Evolutionary conservation across 2,888 invertebrate genomes (phyloP).

Genomic region (Athalia circularis): DNA sequence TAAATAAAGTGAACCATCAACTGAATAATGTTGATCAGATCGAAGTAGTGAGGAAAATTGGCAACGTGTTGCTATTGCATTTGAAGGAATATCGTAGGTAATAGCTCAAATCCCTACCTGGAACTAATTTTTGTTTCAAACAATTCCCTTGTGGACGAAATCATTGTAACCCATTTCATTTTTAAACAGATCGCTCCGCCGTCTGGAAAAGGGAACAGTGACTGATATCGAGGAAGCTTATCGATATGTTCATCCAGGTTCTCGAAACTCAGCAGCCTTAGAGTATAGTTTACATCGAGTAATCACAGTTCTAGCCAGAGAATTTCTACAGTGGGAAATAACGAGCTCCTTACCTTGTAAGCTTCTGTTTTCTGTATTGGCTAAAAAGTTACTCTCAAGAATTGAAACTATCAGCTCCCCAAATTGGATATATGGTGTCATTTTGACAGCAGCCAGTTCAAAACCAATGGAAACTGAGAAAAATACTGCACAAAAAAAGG

Average conservation of each 20-base stretch:
- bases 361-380: conserved; percentile 78
- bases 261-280: conserved; percentile 68
- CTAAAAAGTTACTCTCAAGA: conserved; percentile 76
- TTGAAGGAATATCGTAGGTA: conserved; percentile 80
- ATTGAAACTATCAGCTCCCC: conserved; percentile 64
- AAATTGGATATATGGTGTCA: conserved; percentile 58
- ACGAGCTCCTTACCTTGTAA: conserved; percentile 82
- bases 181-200: conserved; percentile 59
- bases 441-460: not conserved
- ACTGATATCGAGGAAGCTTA: conserved; percentile 66
- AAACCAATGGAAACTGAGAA: conserved; percentile 35
- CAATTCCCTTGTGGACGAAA: not conserved
- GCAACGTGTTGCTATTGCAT: conserved; percentile 78
- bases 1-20: conserved; percentile 71
- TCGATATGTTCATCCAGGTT: conserved; percentile 66
- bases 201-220: conserved; percentile 65
- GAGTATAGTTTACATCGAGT: conserved; percentile 79
- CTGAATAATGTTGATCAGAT: conserved; percentile 71
- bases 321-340: conserved; percentile 81
- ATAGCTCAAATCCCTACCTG: no score
- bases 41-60: conserved; percentile 71
- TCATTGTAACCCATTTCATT: not conserved
- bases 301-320: conserved; percentile 77
- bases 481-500: not conserved
- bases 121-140: not conserved